These are phyloP conservation scores for Scyliorhinus canicula DNA, from an alignment of 2,797 vertebrate species.

Conservation along the genomic window DNA sequence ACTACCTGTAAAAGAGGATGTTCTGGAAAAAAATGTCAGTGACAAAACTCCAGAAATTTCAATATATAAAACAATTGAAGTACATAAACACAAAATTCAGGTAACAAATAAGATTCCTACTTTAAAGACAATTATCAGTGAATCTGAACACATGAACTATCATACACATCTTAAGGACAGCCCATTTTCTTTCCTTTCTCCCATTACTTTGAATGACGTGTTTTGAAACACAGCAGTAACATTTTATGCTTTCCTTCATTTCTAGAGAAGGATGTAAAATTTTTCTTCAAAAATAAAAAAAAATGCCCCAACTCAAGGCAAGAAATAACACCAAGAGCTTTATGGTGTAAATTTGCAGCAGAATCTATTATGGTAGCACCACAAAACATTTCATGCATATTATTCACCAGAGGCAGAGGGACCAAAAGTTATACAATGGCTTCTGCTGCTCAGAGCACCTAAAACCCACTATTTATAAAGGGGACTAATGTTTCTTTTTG, in stretches of 20 bases:
- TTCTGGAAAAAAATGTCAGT: slow-evolving; percentile 27
- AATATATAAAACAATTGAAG: slow-evolving; percentile 39
- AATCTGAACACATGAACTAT: slow-evolving; percentile 33
- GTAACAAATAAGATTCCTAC: slow-evolving; percentile 36
- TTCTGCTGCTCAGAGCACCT: slow-evolving; percentile 10
- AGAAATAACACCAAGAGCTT: slow-evolving; percentile 26
- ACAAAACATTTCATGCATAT: slow-evolving; percentile 32
- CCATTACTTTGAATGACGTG: slow-evolving; percentile 2
- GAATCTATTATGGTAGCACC: slow-evolving; percentile 32
- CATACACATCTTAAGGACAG: slow-evolving; percentile 24
- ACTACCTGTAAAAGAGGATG: slow-evolving; percentile 38
- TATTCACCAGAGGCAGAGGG: slow-evolving; percentile 23
- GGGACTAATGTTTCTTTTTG: background rate
- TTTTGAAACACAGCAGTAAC: slow-evolving; percentile 21
- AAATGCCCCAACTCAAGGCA: background rate
- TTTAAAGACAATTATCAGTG: slow-evolving; percentile 37
- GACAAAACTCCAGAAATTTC: slow-evolving; percentile 38
- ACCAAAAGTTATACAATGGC: background rate
- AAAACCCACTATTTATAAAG: slow-evolving; percentile 16
- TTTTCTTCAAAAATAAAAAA: background rate
- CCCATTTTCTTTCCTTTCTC: background rate
- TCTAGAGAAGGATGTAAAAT: slow-evolving; percentile 14
- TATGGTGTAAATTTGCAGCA: slow-evolving; percentile 34
- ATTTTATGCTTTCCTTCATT: slow-evolving; percentile 24
- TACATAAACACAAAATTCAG: slow-evolving; percentile 36